Conservation (phyloP, 2,888 invertebrate genomes). For the Theretra japonica region DNA sequence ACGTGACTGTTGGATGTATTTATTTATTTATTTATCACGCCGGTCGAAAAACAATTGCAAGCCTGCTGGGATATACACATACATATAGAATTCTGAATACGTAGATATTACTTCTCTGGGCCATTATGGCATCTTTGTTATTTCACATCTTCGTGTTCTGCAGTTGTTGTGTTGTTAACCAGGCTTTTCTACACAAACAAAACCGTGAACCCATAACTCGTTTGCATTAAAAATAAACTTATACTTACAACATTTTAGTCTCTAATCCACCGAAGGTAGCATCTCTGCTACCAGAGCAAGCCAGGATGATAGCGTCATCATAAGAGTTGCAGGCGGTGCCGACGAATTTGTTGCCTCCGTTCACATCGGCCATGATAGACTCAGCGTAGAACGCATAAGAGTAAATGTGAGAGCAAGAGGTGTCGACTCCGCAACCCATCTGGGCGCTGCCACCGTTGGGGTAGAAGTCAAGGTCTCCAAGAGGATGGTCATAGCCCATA, state of each 20-base stretch:
- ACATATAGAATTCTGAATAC: no score
- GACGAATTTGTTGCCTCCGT: conserved; percentile 57
- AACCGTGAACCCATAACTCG: no score
- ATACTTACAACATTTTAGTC: conserved; percentile 59
- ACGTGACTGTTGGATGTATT: no score
- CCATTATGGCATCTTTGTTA: no score
- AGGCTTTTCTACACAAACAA: no score
- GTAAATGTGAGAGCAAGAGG: conserved; percentile 62
- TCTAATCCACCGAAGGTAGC: conserved; percentile 64
- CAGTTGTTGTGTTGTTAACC: no score
- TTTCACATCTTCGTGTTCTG: no score
- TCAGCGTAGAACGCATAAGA: conserved; percentile 69
- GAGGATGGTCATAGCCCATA: conserved; percentile 68
- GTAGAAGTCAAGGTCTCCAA: conserved; percentile 75
- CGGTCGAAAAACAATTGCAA: no score
- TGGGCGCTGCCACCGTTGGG: conserved; percentile 72
- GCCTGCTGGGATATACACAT: no score
- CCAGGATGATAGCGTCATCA: conserved; percentile 53
- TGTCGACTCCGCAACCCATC: conserved; percentile 59
- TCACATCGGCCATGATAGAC: conserved; percentile 55
- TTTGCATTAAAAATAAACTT: background rate
- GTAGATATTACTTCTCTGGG: no score
- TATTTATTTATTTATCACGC: no score
- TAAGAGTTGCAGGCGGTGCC: conserved; percentile 66
- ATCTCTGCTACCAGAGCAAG: conserved; percentile 60